Percentiles rank a stretch among this genome's conserved stretches.
Conservation (phyloP, 1,140 invertebrate genomes). For the Meloidogyne chitwoodi region DNA sequence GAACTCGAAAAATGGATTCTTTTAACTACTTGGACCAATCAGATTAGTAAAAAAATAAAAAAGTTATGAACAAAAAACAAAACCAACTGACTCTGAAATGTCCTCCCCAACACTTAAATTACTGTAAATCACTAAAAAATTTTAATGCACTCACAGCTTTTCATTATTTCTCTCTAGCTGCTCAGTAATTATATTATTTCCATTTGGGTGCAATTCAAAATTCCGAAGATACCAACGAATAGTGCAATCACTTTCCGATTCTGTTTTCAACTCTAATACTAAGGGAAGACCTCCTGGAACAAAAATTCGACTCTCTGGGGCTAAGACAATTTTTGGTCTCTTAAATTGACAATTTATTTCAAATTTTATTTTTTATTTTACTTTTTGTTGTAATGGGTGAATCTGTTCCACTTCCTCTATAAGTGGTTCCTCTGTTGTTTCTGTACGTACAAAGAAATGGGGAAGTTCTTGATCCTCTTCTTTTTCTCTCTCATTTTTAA, state of each 20-base stretch:
- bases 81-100: too few relatives aligned
- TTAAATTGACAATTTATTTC: neutral
- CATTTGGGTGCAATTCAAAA: slow-evolving; percentile 42
- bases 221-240: slow-evolving; percentile 48
- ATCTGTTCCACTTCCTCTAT: neutral
- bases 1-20: too few relatives aligned
- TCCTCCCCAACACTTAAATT: too few relatives aligned
- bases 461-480: neutral
- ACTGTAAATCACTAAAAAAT: too few relatives aligned
- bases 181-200: slow-evolving; percentile 4
- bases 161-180: slow-evolving; percentile 6
- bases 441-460: neutral
- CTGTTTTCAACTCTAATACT: slow-evolving; percentile 24
- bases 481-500: slow-evolving; percentile 19
- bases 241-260: slow-evolving; percentile 12
- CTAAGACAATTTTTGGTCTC: slow-evolving; percentile 20
- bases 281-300: slow-evolving; percentile 35
- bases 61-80: too few relatives aligned
- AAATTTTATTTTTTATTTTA: neutral
- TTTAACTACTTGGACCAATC: too few relatives aligned
- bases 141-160: neutral
- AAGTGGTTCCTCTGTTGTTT: neutral
- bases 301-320: slow-evolving; percentile 31
- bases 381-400: slow-evolving; percentile 1
- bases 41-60: too few relatives aligned